phyloP scores from a whole-genome alignment of 2,888 invertebrate genomes.

The Cephus rjabovi region DNA sequence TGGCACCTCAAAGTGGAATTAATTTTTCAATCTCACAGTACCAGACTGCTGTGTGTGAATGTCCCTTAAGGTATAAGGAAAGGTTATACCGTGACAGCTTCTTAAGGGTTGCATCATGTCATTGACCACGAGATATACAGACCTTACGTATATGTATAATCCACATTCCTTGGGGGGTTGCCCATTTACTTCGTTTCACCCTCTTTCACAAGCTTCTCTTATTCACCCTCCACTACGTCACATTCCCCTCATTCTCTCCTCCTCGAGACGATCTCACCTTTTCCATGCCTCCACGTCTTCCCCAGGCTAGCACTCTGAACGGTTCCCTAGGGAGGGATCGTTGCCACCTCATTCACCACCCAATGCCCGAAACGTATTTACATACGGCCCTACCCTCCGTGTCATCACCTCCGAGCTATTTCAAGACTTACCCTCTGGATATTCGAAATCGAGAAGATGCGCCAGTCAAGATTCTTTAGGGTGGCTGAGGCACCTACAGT shows the following conservation, averaged over 20 bases:
- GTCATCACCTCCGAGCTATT: constrained; percentile 15
- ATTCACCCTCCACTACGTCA: too few species aligned
- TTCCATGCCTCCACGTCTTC: constrained; percentile 21
- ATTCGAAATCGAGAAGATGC: not conserved
- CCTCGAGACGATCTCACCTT: constrained; percentile 16
- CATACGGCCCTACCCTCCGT: constrained; percentile 38
- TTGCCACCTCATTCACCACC: constrained; percentile 46
- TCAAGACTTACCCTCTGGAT: not conserved
- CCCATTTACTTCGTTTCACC: too few species aligned
- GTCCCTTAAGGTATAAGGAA: not conserved
- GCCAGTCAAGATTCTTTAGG: too few species aligned
- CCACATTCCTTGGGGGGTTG: not conserved
- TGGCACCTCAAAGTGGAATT: not conserved
- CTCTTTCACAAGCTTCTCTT: too few species aligned
- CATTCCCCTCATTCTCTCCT: not conserved
- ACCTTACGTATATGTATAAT: not conserved
- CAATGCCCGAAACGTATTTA: constrained; percentile 46
- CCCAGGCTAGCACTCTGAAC: constrained; percentile 25
- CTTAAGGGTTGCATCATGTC: not conserved
- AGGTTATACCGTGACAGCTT: not conserved
- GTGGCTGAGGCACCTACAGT: too few species aligned
- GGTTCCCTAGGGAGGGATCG: constrained; percentile 46
- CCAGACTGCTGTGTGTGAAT: not conserved
- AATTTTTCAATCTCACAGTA: not conserved
- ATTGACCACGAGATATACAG: not conserved